Percentiles rank a stretch among this genome's conserved stretches.
Evolutionary conservation across 2,113 vertebrate species (phyloP).

Genomic region (Oostethus manadensis): DNA sequence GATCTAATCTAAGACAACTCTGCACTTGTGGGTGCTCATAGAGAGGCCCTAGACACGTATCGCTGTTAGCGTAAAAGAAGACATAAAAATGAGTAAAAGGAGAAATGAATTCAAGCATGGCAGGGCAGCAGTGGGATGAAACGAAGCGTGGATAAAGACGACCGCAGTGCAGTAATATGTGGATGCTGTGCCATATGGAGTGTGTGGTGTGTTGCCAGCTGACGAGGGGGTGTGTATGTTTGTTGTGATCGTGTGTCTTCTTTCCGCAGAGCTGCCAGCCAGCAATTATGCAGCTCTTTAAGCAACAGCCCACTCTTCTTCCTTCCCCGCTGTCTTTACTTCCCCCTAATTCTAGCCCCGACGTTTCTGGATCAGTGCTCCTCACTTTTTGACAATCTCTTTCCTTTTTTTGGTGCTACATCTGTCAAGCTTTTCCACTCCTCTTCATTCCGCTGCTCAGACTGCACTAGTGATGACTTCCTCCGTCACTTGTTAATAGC

Average conservation of each 20-base stretch:
- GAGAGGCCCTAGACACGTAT: too few relatives aligned
- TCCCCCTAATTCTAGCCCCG: constrained; percentile 31
- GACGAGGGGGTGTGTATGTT: constrained; percentile 23
- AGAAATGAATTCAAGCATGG: constrained; percentile 1
- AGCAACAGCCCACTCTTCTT: constrained; percentile 34
- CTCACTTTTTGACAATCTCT: constrained; percentile 24
- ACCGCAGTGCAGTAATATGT: constrained; percentile 18
- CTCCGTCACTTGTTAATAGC: background rate
- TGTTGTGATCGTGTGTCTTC: constrained; percentile 8
- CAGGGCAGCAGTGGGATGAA: constrained; percentile 19
- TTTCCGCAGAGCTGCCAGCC: constrained; percentile 31
- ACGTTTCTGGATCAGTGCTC: constrained; percentile 43
- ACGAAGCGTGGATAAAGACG: constrained; percentile 26
- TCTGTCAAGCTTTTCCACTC: constrained; percentile 15
- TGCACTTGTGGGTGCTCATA: too few relatives aligned
- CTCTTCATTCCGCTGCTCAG: too few relatives aligned
- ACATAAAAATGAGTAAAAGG: background rate
- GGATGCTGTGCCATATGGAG: constrained; percentile 32
- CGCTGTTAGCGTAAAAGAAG: background rate
- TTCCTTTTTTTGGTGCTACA: constrained; percentile 26
- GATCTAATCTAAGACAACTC: too few relatives aligned
- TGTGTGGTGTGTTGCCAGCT: constrained; percentile 20
- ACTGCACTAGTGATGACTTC: background rate
- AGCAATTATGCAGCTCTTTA: constrained; percentile 60
- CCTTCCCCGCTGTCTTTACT: constrained; percentile 21